Evolutionary conservation across 2,113 vertebrate genomes (phyloP), one percentile per base, ranked within the genome.

Genomic region (Campylomormyrus tamandua): DNA sequence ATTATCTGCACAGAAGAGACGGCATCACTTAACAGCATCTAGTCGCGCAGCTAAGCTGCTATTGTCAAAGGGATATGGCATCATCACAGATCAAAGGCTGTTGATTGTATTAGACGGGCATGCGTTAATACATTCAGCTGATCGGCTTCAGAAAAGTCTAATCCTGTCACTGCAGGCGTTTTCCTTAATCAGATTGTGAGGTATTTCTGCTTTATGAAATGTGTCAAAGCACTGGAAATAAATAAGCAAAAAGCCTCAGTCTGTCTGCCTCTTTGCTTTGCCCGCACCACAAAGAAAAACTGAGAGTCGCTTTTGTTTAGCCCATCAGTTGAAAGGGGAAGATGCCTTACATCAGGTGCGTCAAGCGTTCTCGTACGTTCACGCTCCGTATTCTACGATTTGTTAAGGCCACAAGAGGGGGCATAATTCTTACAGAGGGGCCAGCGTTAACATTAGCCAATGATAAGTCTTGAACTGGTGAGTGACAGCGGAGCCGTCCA

Each of bases 131-230:
- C 42, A 83, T 19, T 46, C 24, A 48, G 5, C 50, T 21, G 50
- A 85, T 62, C 42, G 10, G 77, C 49, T 84, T 62, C 80, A 27
- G 42, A 89, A 52, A 42, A 70, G 70, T 24, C 13, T 83, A 89
- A 83, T 83, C 74, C 35, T 53, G 49, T 83, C 88, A 83, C 70
- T 21, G 24, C 74, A 50, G 48, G 88, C 48, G 45, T 74, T 89
- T 56, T 45, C 52, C 42, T 89, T 62, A 84, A 89, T 89, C 89
- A 89, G 49, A 84, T 84, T 84, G 50, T 84, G 77, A 85, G 80
- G 13, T 58, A 62, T 89, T 49, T 35, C 39, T 62, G 24, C 50
- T 53, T 35, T 42, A 42, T 52, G 11, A 21, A 21, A 19, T 27
- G 39, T 62, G 39, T 89, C 77, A 46, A 31, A 62, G 21, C 50